phyloP scores from a whole-genome alignment of 2,888 invertebrate species.

The Monochamus alternatus region DNA sequence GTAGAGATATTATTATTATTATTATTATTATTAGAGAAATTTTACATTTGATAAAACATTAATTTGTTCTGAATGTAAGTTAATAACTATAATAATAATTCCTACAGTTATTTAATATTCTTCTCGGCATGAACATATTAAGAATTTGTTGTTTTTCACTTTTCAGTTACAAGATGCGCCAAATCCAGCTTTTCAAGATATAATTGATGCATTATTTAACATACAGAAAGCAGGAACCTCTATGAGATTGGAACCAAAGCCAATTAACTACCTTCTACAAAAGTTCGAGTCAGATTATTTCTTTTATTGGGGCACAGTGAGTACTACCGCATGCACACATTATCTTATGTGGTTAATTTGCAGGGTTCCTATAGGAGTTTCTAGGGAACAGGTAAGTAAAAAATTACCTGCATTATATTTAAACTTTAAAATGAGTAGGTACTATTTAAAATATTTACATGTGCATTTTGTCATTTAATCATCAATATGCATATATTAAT shows the following conservation, averaged over 20 bases:
- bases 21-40: no score
- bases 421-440: no score
- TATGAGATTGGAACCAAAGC: constrained; percentile 69
- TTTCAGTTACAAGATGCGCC: constrained; percentile 72
- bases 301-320: constrained; percentile 77
- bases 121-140: no score
- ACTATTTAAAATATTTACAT: no score
- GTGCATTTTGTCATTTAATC: no score
- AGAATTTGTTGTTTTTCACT: not conserved
- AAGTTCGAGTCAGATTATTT: constrained; percentile 78
- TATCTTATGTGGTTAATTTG: constrained; percentile 78
- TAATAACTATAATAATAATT: no score
- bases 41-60: not conserved
- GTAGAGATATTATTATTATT: no score
- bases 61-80: no score
- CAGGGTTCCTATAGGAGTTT: constrained; percentile 74
- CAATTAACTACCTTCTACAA: constrained; percentile 71
- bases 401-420: not conserved
- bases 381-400: constrained; percentile 74
- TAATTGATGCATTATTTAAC: constrained; percentile 71
- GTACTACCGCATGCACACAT: constrained; percentile 70
- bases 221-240: constrained; percentile 73
- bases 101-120: no score
- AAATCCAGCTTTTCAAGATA: constrained; percentile 70
- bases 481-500: no score